phyloP scores from a whole-genome alignment of 1,140 invertebrate species.

The Zaprionus ornatus region DNA sequence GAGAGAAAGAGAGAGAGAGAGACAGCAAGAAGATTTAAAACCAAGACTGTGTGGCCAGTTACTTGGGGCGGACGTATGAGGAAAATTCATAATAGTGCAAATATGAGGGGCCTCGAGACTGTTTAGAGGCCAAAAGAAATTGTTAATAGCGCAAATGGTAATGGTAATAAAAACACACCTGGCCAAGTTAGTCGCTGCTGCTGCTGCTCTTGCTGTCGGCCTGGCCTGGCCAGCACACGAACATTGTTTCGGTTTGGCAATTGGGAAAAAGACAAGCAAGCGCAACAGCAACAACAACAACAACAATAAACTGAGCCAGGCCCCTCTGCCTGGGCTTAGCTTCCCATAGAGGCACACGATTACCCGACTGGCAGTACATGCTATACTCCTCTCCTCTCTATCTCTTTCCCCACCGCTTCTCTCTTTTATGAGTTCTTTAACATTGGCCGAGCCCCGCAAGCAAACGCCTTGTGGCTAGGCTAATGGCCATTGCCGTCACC shows the following conservation, averaged over 20 bases:
- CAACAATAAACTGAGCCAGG: constrained; percentile 20
- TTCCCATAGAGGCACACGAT: constrained; percentile 30
- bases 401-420: not conserved
- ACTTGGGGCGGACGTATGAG: constrained; percentile 5
- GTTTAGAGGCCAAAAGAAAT: constrained; percentile 70
- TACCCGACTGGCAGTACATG: not conserved
- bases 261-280: constrained; percentile 28
- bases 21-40: constrained; percentile 14
- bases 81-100: constrained; percentile 67
- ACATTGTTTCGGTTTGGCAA: constrained; percentile 65
- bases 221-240: constrained; percentile 47
- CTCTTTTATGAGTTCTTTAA: constrained; percentile 71
- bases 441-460: constrained; percentile 52
- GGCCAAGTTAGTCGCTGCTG: constrained; percentile 51
- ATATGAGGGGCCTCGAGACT: constrained; percentile 38
- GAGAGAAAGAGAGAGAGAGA: not conserved
- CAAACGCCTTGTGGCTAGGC: constrained; percentile 47
- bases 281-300: not conserved
- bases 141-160: constrained; percentile 75
- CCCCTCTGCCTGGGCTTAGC: constrained; percentile 5
- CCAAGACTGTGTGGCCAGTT: not conserved
- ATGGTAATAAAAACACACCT: constrained; percentile 66
- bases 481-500: constrained; percentile 17
- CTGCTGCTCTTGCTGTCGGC: constrained; percentile 16
- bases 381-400: not conserved